Conservation (phyloP, 2,888 invertebrate species). For the Dynastes maya region DNA sequence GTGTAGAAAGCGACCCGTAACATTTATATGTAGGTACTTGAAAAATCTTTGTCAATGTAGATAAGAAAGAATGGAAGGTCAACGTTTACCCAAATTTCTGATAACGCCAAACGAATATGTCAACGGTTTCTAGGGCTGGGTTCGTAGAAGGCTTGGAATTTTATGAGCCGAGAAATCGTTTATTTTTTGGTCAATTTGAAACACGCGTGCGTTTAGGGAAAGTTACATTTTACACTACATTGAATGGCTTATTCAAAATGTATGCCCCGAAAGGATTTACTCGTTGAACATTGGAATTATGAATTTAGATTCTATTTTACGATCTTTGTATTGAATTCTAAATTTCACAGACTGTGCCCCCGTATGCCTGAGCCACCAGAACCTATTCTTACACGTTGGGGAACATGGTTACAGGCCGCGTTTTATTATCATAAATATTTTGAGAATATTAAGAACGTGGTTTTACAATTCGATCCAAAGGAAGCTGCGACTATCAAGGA, state of each 20-base stretch:
- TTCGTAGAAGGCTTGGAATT: not conserved
- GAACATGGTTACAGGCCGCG: too few relatives aligned
- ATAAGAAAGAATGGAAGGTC: not conserved
- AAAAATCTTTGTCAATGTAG: not conserved
- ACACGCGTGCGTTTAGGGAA: constrained; percentile 18
- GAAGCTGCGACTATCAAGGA: too few relatives aligned
- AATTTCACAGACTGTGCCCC: too few relatives aligned
- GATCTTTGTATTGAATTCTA: not conserved
- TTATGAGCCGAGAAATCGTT: constrained; percentile 28
- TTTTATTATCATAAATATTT: too few relatives aligned
- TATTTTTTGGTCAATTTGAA: constrained; percentile 28
- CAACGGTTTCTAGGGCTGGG: constrained; percentile 7
- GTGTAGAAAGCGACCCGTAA: too few relatives aligned
- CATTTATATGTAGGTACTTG: too few relatives aligned
- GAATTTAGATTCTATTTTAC: not conserved
- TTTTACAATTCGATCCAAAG: too few relatives aligned
- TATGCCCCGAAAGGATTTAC: not conserved
- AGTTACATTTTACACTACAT: constrained; percentile 17
- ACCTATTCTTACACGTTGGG: too few relatives aligned
- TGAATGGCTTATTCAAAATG: constrained; percentile 16
- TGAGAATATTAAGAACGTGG: too few relatives aligned
- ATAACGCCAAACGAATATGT: constrained; percentile 31
- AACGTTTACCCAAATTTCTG: constrained; percentile 14
- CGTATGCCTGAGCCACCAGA: too few relatives aligned
- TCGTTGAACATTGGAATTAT: not conserved